Evolutionary conservation across 2,888 invertebrate species (phyloP), one percentile per base, ranked within the genome.

Genomic region (Cryptophagus acutangulus): DNA sequence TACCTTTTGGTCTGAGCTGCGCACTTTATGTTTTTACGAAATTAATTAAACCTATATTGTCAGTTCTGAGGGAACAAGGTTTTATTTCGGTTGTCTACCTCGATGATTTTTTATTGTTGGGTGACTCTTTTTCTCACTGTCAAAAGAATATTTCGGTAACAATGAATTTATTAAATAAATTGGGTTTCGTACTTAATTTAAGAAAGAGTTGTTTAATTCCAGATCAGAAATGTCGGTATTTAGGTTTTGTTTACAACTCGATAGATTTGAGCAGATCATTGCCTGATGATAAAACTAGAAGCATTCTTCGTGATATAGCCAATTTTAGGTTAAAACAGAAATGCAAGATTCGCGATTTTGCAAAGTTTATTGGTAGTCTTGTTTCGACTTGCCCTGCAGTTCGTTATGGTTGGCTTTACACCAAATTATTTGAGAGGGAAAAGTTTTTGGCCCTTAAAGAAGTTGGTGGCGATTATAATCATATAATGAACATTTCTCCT

Each of bases 351-450:
- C 8, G 14, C 8, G 12, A 34, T 18, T 20, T 34, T 18, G 34
- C 40, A 6, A 34, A 35, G 13, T 13, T 40, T 13, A 10, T 40
- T 15, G 40, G 40, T 17, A 24, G 12, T 35, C 24, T 35, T 6
- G 30, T 40, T 9, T 17, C 36, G 10, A 15, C 16, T 33, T 40
- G 40, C 12, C 40, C 40, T 29, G 36, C 30, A 28, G 15, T 36
- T 20, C 25, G 30, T 24, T 40, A 40, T 20, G 28, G 36, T 15
- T 40, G 36, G 36, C 13, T 36, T n/a, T 29, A 40, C 30, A 40
- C 36, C 3, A 40, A 40, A 36, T 10, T 25, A 3, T 26, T 40
- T 9, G 30, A 40, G 8, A 26, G 30, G 10, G 17, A 40, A 17
- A 40, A 40, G 36, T 40, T 24, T 15, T 9, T 40, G 13, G 36